phyloP scores from a whole-genome alignment of 2,888 invertebrate genomes.

The Leuctra nigra region DNA sequence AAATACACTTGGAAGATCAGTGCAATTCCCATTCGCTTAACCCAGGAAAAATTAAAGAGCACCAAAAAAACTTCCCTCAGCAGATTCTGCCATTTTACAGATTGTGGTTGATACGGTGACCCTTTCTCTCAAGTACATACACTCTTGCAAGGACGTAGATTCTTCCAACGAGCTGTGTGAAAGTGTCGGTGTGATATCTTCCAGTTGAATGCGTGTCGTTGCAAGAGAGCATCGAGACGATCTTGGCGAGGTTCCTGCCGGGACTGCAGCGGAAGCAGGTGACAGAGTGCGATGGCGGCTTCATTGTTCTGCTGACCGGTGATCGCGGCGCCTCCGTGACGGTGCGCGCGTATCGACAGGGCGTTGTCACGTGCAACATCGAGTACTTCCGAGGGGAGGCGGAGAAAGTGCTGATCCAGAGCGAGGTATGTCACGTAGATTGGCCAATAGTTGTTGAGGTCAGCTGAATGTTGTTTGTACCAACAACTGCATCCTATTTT shows the following conservation, averaged over 20 bases:
- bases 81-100: no score
- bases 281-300: constrained; percentile 58
- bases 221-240: constrained; percentile 59
- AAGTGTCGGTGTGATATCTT: no score
- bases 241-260: constrained; percentile 63
- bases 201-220: constrained; percentile 46
- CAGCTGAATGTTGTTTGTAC: background rate
- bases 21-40: no score
- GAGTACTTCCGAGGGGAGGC: constrained; percentile 73
- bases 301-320: constrained; percentile 62
- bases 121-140: no score
- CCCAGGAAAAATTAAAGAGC: no score
- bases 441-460: background rate
- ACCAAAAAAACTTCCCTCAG: no score
- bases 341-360: constrained; percentile 64
- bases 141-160: no score
- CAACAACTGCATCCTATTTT: no score
- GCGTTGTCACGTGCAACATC: constrained; percentile 72
- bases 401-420: constrained; percentile 63
- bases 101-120: no score
- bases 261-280: constrained; percentile 63
- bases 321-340: constrained; percentile 63
- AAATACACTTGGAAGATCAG: no score
- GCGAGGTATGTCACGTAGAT: constrained; percentile 58
- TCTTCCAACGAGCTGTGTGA: no score